These are phyloP conservation scores for Coccyzus lansbergi DNA, from an alignment of 2,797 vertebrate species.

Conservation along the genomic window DNA sequence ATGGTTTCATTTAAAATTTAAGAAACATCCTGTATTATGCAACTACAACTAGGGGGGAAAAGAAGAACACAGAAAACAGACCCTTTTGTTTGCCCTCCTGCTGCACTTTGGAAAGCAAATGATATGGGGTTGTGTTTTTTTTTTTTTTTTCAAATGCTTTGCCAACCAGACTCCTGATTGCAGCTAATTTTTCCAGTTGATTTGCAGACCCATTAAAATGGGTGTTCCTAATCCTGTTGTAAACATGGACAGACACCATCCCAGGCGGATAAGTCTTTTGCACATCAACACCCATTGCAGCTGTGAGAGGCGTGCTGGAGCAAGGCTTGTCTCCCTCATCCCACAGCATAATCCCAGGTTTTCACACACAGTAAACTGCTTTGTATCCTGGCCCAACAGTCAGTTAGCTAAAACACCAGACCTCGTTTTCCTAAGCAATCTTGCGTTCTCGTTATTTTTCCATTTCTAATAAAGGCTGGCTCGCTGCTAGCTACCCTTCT, in stretches of 20 bases:
- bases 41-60: background rate
- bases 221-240: background rate
- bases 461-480: background rate
- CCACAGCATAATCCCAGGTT: conserved; percentile 11
- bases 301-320: conserved; percentile 22
- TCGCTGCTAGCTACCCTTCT: background rate
- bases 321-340: background rate
- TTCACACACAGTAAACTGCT: conserved; percentile 21
- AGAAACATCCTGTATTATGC: background rate
- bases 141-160: conserved; percentile 44
- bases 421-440: background rate
- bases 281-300: conserved; percentile 12
- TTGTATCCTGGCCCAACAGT: conserved; percentile 13
- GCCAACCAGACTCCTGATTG: conserved; percentile 38
- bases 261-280: background rate
- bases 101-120: conserved; percentile 39
- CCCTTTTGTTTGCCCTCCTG: conserved; percentile 10
- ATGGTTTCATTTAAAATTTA: background rate
- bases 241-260: background rate
- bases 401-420: conserved; percentile 6
- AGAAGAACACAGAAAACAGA: background rate
- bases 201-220: conserved; percentile 47
- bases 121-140: conserved; percentile 9
- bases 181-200: conserved; percentile 60
- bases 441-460: background rate